Evolutionary conservation across 2,888 invertebrate genomes (phyloP).

Genomic region (Drosophila fungiperda): DNA sequence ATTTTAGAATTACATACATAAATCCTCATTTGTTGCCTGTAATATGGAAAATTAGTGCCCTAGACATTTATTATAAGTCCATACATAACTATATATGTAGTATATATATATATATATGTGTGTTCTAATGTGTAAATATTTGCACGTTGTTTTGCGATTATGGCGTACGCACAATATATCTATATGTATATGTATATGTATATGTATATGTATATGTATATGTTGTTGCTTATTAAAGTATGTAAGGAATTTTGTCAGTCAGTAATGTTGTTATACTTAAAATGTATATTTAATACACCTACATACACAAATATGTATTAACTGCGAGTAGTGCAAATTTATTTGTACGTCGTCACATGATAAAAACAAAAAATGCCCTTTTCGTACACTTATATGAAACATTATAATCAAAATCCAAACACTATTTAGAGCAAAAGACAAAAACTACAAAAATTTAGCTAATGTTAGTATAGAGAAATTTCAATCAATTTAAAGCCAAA

Average conservation of each 20-base stretch:
- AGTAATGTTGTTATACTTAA: conserved; percentile 57
- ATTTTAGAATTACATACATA: conserved; percentile 11
- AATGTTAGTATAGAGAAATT: conserved; percentile 13
- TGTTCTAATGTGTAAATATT: conserved; percentile 20
- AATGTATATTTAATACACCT: conserved; percentile 41
- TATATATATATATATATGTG: background rate
- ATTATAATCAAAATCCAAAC: conserved; percentile 15
- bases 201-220: conserved; percentile 17
- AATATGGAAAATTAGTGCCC: conserved; percentile 57
- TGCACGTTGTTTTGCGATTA: conserved; percentile 19
- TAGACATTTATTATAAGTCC: conserved; percentile 41
- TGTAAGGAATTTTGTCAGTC: conserved; percentile 28
- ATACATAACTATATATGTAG: conserved; percentile 3
- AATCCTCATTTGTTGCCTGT: conserved; percentile 30
- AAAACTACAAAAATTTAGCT: conserved; percentile 13
- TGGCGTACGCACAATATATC: conserved; percentile 12
- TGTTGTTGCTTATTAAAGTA: conserved; percentile 59
- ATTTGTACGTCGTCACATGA: conserved; percentile 1
- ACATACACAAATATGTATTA: background rate
- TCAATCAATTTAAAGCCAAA: conserved; percentile 17
- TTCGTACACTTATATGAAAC: conserved; percentile 7
- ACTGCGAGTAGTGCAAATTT: conserved; percentile 4
- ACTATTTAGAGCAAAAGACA: conserved; percentile 3
- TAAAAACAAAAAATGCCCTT: background rate
- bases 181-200: conserved; percentile 40